Evolutionary conservation across 2,113 vertebrate species (phyloP).

Genomic region (Prolemur simus): DNA sequence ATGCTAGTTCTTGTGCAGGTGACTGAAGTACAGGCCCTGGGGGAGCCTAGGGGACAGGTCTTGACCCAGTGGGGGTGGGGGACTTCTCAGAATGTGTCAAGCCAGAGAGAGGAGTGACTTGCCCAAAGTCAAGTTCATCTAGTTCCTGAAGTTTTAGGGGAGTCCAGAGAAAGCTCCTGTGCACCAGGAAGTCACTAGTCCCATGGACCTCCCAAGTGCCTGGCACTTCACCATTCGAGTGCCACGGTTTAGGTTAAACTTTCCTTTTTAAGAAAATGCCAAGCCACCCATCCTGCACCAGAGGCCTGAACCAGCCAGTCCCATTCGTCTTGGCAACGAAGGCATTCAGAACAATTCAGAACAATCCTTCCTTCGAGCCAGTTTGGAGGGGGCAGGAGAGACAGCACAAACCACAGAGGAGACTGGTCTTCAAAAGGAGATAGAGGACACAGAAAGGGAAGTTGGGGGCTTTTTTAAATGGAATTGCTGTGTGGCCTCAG

Average conservation of each 20-base stretch:
- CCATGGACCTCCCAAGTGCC: neutral
- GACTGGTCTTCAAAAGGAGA: neutral
- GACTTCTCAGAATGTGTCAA: neutral
- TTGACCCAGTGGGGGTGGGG: neutral
- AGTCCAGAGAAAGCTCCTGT: neutral
- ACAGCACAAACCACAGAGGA: neutral
- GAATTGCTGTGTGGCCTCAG: neutral
- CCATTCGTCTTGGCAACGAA: fast-evolving
- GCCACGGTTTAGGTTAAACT: neutral
- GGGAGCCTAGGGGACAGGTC: neutral
- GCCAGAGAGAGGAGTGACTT: neutral
- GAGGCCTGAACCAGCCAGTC: neutral
- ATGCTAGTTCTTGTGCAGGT: neutral
- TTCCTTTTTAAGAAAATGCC: neutral
- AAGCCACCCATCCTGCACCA: fast-evolving
- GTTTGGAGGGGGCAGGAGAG: neutral
- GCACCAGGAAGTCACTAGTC: neutral
- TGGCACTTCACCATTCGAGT: neutral
- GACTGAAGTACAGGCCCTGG: neutral
- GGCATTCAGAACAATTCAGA: too few species aligned
- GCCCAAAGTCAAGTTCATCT: neutral
- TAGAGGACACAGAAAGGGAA: neutral
- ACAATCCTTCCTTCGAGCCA: neutral
- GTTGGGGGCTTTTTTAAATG: neutral
- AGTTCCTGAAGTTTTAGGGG: neutral